Evolutionary conservation across 2,888 invertebrate species (phyloP).

Genomic region (Meghimatium bilineatum): DNA sequence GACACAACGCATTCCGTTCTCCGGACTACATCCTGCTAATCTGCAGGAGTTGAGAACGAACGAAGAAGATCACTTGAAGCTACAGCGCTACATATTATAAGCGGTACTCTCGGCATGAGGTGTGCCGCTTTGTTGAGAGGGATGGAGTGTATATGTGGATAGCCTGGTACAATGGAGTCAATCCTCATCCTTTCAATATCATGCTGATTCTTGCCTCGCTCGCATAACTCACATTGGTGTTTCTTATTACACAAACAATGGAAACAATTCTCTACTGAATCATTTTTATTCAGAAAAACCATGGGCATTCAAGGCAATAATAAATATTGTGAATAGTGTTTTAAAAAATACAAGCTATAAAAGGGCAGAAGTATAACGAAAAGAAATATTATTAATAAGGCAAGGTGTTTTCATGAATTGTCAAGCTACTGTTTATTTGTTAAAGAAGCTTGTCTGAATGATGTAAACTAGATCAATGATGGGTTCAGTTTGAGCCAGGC

Average conservation of each 20-base stretch:
- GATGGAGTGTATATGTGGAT: too few species aligned
- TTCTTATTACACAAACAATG: not conserved
- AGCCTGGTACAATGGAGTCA: too few species aligned
- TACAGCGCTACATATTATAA: too few species aligned
- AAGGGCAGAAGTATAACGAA: conserved; percentile 19
- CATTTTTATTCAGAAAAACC: conserved; percentile 17
- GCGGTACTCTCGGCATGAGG: too few species aligned
- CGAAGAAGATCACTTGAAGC: too few species aligned
- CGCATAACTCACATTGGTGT: too few species aligned
- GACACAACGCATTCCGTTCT: too few species aligned
- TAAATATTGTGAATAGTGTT: conserved; percentile 33
- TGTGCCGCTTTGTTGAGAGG: too few species aligned
- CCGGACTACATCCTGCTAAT: too few species aligned
- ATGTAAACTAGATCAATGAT: not conserved
- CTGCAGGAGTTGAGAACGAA: too few species aligned
- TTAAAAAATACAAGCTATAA: conserved; percentile 24
- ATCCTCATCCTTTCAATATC: too few species aligned
- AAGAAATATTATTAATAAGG: conserved; percentile 8
- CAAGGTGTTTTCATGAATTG: not conserved
- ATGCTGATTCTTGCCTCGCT: too few species aligned
- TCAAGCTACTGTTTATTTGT: not conserved
- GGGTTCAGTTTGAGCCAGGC: not conserved
- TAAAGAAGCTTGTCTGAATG: not conserved
- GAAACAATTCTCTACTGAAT: not conserved
- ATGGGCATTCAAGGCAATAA: conserved; percentile 38